phyloP scores from a whole-genome alignment of 2,113 vertebrate genomes.

The Zosterops hypoxanthus region DNA sequence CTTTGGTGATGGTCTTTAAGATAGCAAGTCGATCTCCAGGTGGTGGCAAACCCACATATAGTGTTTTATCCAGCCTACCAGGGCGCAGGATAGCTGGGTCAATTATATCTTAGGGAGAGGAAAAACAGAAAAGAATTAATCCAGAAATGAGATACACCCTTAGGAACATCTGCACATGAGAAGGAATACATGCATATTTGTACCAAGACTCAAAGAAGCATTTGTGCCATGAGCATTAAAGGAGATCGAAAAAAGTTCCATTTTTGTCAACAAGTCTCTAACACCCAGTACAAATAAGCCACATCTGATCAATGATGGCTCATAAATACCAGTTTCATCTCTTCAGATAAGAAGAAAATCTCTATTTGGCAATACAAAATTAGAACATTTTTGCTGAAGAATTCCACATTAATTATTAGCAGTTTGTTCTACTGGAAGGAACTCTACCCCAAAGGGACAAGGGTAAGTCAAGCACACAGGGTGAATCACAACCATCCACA shows the following conservation, averaged over 20 bases:
- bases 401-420: background rate
- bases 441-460: background rate
- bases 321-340: background rate
- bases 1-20: constrained; percentile 92
- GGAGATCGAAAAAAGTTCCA: background rate
- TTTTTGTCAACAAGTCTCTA: background rate
- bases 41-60: constrained; percentile 92
- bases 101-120: constrained; percentile 83
- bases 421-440: background rate
- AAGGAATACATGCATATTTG: background rate
- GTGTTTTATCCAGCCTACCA: constrained; percentile 92
- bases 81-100: constrained; percentile 93
- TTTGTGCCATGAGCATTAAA: background rate
- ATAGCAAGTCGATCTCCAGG: constrained; percentile 89
- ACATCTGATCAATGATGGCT: background rate
- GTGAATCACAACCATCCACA: background rate
- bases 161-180: background rate
- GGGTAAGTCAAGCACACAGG: background rate
- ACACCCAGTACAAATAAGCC: background rate
- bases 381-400: background rate
- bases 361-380: background rate
- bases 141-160: background rate
- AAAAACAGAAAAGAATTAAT: background rate
- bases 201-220: background rate
- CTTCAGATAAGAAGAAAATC: background rate